Conservation (phyloP, 2,888 invertebrate genomes). For the Actias luna region DNA sequence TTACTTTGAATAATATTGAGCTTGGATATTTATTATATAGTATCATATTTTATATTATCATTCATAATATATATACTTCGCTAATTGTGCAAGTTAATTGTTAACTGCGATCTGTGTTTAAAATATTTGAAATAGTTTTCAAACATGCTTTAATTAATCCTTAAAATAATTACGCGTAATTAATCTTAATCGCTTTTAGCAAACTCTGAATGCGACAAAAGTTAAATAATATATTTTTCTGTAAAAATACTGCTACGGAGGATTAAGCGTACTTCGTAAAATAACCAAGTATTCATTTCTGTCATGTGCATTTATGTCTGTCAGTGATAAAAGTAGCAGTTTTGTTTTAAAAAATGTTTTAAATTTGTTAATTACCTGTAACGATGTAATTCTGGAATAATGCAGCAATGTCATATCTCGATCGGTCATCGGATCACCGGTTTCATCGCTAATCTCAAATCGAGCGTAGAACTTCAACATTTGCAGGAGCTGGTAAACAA, state of each 20-base stretch:
- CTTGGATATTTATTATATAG: not conserved
- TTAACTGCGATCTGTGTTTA: not conserved
- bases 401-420: slow-evolving; percentile 96
- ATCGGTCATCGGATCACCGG: slow-evolving; percentile 96
- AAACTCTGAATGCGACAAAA: not conserved
- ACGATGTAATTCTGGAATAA: slow-evolving; percentile 94
- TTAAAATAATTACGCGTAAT: not conserved
- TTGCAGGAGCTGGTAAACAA: slow-evolving; percentile 90
- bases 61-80: too few species aligned
- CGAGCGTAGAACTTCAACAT: slow-evolving; percentile 98
- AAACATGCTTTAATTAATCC: not conserved
- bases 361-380: slow-evolving; percentile 84
- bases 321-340: too few species aligned
- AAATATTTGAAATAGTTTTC: not conserved
- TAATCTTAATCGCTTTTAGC: not conserved
- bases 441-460: slow-evolving; percentile 98
- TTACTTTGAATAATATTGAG: not conserved
- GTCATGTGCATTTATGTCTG: too few species aligned
- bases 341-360: not conserved
- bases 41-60: too few species aligned
- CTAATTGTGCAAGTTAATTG: too few species aligned
- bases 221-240: too few species aligned
- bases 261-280: too few species aligned
- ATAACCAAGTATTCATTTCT: too few species aligned
- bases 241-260: too few species aligned